Conservation (phyloP, 2,113 vertebrate species). For the Mobula hypostoma region DNA sequence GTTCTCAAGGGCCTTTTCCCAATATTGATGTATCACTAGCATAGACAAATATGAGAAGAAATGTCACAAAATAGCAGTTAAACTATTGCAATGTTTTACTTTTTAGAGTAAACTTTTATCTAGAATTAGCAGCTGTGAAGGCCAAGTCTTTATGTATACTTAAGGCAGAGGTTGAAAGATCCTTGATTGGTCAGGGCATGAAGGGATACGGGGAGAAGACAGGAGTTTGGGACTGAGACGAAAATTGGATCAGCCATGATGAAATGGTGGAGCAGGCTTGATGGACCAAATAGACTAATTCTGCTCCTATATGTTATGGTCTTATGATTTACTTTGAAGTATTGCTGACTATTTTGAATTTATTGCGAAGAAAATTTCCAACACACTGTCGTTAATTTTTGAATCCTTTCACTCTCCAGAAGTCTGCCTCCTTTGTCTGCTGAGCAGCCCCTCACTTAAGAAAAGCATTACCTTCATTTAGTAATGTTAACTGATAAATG, state of each 20-base stretch:
- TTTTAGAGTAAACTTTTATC: background rate
- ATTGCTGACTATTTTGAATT: background rate
- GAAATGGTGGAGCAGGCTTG: too few species aligned
- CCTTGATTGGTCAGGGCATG: too few species aligned
- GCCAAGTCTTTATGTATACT: too few species aligned
- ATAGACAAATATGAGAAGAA: background rate
- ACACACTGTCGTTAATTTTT: background rate
- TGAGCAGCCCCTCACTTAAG: background rate
- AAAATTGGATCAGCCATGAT: too few species aligned
- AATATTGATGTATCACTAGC: background rate
- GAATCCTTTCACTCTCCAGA: background rate
- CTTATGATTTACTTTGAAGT: background rate
- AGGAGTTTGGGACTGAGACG: too few species aligned
- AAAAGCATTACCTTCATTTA: background rate
- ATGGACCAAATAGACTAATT: too few species aligned
- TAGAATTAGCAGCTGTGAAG: background rate
- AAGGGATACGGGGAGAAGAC: too few species aligned
- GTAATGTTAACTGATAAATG: background rate
- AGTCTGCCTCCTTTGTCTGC: background rate
- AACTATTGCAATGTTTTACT: background rate
- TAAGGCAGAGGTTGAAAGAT: too few species aligned
- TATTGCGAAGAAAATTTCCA: background rate
- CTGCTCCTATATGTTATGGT: too few species aligned
- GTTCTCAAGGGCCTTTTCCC: background rate
- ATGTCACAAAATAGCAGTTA: background rate